These are phyloP conservation scores for Drosophila elegans DNA, from an alignment of 1,140 invertebrate genomes.

Conservation along the genomic window DNA sequence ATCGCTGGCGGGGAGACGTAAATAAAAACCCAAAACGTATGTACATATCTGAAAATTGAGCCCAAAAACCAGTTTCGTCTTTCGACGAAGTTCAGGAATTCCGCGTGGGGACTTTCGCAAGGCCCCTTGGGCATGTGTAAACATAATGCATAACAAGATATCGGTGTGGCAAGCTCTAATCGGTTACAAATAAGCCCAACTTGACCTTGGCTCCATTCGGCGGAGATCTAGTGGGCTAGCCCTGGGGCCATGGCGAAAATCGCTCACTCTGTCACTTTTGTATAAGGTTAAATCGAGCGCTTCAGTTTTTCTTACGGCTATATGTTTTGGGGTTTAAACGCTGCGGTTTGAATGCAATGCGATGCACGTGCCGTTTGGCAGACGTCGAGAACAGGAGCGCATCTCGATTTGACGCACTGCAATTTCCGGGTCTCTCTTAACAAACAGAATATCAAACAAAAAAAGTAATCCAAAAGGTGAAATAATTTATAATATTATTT, in stretches of 20 bases:
- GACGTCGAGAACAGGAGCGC: constrained; percentile 12
- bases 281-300: constrained; percentile 27
- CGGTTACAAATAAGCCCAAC: constrained; percentile 39
- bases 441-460: too few species aligned
- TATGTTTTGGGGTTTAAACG: constrained; percentile 4
- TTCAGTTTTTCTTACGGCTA: constrained; percentile 8
- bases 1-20: constrained; percentile 4
- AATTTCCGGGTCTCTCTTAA: background rate
- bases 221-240: constrained; percentile 20
- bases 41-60: constrained; percentile 20
- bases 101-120: constrained; percentile 64
- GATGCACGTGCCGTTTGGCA: constrained; percentile 25
- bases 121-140: constrained; percentile 29
- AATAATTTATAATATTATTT: too few species aligned
- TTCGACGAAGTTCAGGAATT: constrained; percentile 67
- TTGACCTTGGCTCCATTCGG: constrained; percentile 70
- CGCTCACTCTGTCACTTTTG: constrained; percentile 39
- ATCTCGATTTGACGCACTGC: background rate
- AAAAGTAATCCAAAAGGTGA: too few species aligned
- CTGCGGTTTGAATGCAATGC: constrained; percentile 2
- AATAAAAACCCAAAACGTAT: constrained; percentile 28
- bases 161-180: constrained; percentile 54
- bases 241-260: constrained; percentile 34
- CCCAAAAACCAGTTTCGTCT: constrained; percentile 54
- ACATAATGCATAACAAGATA: constrained; percentile 34